Evolutionary conservation across 1,140 invertebrate genomes (phyloP).

Genomic region (Caerostris extrusa): DNA sequence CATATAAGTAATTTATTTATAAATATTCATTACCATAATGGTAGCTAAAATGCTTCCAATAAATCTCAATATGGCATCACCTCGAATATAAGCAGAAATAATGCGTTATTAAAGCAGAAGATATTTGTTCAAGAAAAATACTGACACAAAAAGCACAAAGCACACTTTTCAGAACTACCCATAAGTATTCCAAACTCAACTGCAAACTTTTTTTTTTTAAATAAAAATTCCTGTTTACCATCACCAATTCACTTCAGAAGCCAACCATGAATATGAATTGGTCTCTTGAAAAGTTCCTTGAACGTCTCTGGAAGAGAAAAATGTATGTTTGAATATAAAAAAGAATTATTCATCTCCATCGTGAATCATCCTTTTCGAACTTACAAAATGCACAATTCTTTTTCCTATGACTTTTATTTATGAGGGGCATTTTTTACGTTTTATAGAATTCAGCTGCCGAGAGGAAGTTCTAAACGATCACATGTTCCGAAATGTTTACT

Average conservation of each 20-base stretch:
- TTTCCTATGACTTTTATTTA: neutral
- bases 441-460: neutral
- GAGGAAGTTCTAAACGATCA: neutral
- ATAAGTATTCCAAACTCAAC: slow-evolving; percentile 7
- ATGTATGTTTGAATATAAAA: neutral
- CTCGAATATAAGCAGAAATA: neutral
- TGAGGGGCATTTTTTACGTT: neutral
- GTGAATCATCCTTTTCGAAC: neutral
- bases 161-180: neutral
- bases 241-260: neutral
- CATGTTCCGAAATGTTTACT: neutral
- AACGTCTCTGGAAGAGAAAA: slow-evolving; percentile 2
- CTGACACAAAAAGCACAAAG: neutral
- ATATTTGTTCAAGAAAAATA: neutral
- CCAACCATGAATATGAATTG: slow-evolving; percentile 44
- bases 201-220: neutral
- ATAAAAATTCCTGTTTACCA: slow-evolving; percentile 19
- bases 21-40: too few relatives aligned
- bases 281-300: slow-evolving; percentile 9
- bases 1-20: too few relatives aligned
- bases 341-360: neutral
- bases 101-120: neutral
- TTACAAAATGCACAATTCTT: neutral
- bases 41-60: too few relatives aligned
- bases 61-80: neutral